Evolutionary conservation across 2,888 invertebrate genomes (phyloP), one percentile per base, ranked within the genome.

Genomic region (Pyrrhia umbra): DNA sequence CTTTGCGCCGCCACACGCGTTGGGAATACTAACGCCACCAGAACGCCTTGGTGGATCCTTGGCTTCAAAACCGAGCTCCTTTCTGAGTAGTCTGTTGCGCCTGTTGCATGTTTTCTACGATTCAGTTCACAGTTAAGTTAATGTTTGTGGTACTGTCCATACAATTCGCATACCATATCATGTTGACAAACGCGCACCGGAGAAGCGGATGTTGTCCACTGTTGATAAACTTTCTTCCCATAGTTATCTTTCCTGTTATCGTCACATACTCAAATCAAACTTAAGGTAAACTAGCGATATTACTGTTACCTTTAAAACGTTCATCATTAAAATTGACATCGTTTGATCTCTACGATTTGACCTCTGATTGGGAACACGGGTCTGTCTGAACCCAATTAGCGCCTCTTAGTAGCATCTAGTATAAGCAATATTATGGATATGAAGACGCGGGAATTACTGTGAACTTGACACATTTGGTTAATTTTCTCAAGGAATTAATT

Each of bases 21-120:
- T 78, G 89, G 90, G 95, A 91, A 95, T 95, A 94, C 93, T 94
- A 94, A 95, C 92, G 87, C 85, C 87, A 86, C 82, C 88, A 86
- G 90, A 92, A 89, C 92, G 90, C 94, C 94, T 94, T 93, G 93
- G 90, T 91, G 86, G 88, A 95, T 94, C 95, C 95, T 95, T 95
- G 95, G 95, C 95, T 95, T 94, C 94, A 94, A 95, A 95, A 94
- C 93, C 90, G 85, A 93, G 89, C 94, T 93, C 94, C 95, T 94
- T 95, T 94, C 94, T 89, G 90, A 94, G 92, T 86, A 81, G 85
- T 86, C 88, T 84, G 87, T 90, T 91, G 90, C 91, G 88, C 88
- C 88, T 86, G 85, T 86, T 89, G 87, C 85, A 87, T 85, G 85
- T 89, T 90, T 85, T 88, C 86, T 82, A 86, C 87, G 84, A 85